Base-by-base conservation (phyloP, 2,888 invertebrate species). In the Papilio elwesi region DNA sequence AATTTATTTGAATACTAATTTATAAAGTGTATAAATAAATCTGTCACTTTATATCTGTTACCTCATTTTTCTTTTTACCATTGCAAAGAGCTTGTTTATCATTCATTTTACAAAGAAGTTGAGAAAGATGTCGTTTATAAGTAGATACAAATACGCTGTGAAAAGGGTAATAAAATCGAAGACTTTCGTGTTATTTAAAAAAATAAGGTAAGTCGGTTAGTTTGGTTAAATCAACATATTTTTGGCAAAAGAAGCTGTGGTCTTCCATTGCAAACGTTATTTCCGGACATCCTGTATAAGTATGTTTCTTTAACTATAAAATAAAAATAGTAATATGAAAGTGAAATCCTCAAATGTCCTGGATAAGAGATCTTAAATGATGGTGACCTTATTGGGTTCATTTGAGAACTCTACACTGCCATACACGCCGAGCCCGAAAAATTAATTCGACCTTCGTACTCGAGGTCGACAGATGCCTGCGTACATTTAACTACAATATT, bases 1-100 rank as follows among this genome's bases (percentile, higher is more conserved):
- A 13, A 6, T 68, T 38, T 9, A 49, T 68, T 16, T 53, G 0
- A 55, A 65, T 59, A 12, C 16, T 51, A 1, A 59, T 66, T 66
- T 69, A 59, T 26, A 73, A 68, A 16, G 7, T 68, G 47, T 49
- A 55, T 64, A 71, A n/a, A 57, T 71, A 64, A 51, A 71, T 59
- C 47, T 43, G 51, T 59, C 11, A 55, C 10, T 59, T 26, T 68
- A 15, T 62, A 52, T 15, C 6, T 67, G 53, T 53, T 43, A 8
- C 6, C n/a, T 55, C 7, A 47, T 67, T 53, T 15, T 47, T 53
- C 12, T 26, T 26, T 15, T 12, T 48, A 64, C n/a, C 16, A 7
- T 65, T 13, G 13, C 11, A 16, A 48, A 8, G 12, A 16, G 0
- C 5, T 12, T 12, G 47, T 48, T 47, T 0, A 47, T 47, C 5